Evolutionary conservation across 2,797 vertebrate genomes (phyloP).

Genomic region (Pitangus sulphuratus): DNA sequence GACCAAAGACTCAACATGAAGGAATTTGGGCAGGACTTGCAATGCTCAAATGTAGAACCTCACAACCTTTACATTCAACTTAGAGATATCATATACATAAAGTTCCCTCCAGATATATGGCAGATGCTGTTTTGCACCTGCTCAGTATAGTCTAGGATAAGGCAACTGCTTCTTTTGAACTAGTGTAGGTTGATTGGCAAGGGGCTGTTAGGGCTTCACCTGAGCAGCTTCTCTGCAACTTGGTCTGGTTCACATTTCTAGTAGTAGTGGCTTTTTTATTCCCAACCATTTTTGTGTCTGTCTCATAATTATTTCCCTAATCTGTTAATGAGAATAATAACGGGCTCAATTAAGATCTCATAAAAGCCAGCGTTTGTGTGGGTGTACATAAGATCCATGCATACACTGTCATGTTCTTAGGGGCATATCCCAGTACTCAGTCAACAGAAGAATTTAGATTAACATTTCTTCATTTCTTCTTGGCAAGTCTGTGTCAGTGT

Average conservation of each 20-base stretch:
- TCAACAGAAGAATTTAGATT: not conserved
- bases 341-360: fast-evolving
- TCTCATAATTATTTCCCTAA: not conserved
- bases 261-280: not conserved
- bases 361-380: not conserved
- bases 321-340: not conserved
- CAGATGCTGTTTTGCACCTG: not conserved
- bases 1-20: not conserved
- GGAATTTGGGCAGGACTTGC: not conserved
- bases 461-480: not conserved
- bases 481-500: not conserved
- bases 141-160: not conserved
- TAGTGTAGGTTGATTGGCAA: not conserved
- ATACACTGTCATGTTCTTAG: not conserved
- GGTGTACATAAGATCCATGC: not conserved
- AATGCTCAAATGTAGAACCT: not conserved
- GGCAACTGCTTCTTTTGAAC: not conserved
- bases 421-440: not conserved
- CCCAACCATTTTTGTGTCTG: not conserved
- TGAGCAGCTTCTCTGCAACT: not conserved
- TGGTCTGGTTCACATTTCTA: not conserved
- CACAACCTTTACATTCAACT: not conserved
- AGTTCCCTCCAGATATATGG: not conserved
- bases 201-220: fast-evolving
- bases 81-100: not conserved